These are phyloP conservation scores for Zaprionus obscuricornis DNA, from an alignment of 2,888 invertebrate genomes.

Conservation along the genomic window DNA sequence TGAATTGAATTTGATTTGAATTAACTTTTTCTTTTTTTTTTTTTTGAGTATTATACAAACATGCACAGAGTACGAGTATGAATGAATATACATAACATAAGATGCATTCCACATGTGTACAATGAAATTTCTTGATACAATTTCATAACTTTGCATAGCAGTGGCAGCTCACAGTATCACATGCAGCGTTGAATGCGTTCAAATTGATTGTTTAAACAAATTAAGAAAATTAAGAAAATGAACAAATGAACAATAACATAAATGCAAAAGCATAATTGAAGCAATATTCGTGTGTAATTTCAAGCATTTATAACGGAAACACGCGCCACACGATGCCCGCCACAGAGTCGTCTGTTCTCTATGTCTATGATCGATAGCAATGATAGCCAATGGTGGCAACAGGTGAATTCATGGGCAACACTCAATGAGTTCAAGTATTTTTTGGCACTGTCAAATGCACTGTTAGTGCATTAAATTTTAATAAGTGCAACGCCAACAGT, in stretches of 20 bases:
- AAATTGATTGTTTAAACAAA: conserved; percentile 68
- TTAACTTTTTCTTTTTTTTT: no score
- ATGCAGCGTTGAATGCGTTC: conserved; percentile 42
- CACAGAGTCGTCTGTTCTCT: conserved; percentile 52
- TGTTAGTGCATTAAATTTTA: conserved; percentile 7
- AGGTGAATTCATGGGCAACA: conserved; percentile 23
- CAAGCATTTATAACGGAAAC: conserved; percentile 66
- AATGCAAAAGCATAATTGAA: conserved; percentile 61
- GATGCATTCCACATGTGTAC: neutral
- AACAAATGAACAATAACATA: conserved; percentile 75
- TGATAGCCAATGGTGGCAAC: conserved; percentile 13
- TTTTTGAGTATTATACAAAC: no score
- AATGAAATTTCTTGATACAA: conserved; percentile 19
- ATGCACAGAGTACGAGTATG: no score
- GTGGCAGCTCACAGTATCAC: conserved; percentile 23
- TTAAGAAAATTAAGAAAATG: neutral
- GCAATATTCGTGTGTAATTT: conserved; percentile 64
- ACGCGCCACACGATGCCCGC: conserved; percentile 64
- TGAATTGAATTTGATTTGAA: conserved; percentile 46
- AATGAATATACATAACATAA: conserved; percentile 46
- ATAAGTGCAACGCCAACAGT: conserved; percentile 27
- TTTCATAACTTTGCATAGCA: conserved; percentile 45
- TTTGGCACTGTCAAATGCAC: conserved; percentile 52
- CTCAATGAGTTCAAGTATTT: conserved; percentile 20
- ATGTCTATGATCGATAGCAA: conserved; percentile 10